A percentile compares a stretch with the other conserved stretches of the same genome.
These are phyloP conservation scores for Syngnathus acus DNA, from an alignment of 2,797 vertebrate species.

Conservation along the genomic window DNA sequence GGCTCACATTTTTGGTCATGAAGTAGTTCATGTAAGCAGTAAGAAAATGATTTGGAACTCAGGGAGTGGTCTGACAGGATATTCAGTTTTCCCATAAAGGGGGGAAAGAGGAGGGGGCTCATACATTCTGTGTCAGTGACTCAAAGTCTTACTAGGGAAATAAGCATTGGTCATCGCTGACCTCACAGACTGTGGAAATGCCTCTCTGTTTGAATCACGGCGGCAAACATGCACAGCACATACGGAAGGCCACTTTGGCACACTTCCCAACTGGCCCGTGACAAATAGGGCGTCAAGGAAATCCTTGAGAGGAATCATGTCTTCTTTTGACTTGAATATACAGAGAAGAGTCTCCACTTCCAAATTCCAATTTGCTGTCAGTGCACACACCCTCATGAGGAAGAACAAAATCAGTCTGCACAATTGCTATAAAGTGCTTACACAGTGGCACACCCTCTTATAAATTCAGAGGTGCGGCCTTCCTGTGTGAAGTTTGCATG, in stretches of 20 bases:
- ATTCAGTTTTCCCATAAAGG: slow-evolving; percentile 40
- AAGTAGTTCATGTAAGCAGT: slow-evolving; percentile 30
- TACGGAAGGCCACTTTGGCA: slow-evolving; percentile 31
- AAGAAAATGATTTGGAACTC: slow-evolving; percentile 36
- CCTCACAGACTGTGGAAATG: slow-evolving; percentile 41
- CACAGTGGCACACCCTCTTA: too few relatives aligned
- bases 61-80: slow-evolving; percentile 57
- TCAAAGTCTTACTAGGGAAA: slow-evolving; percentile 39
- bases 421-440: neutral
- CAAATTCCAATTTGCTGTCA: neutral
- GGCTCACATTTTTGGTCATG: neutral
- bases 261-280: slow-evolving; percentile 25
- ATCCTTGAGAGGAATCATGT: slow-evolving; percentile 28
- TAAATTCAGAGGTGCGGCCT: too few relatives aligned
- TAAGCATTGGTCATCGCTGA: slow-evolving; percentile 38
- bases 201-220: slow-evolving; percentile 50
- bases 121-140: slow-evolving; percentile 52
- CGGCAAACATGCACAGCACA: slow-evolving; percentile 39
- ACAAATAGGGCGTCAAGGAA: slow-evolving; percentile 34
- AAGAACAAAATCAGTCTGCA: neutral
- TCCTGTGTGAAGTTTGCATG: too few relatives aligned
- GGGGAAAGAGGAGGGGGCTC: slow-evolving; percentile 12
- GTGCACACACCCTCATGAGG: neutral
- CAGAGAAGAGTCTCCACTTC: neutral
- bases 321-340: neutral